Evolutionary conservation across 1,140 invertebrate species (phyloP).

Genomic region (Bombus superbus): DNA sequence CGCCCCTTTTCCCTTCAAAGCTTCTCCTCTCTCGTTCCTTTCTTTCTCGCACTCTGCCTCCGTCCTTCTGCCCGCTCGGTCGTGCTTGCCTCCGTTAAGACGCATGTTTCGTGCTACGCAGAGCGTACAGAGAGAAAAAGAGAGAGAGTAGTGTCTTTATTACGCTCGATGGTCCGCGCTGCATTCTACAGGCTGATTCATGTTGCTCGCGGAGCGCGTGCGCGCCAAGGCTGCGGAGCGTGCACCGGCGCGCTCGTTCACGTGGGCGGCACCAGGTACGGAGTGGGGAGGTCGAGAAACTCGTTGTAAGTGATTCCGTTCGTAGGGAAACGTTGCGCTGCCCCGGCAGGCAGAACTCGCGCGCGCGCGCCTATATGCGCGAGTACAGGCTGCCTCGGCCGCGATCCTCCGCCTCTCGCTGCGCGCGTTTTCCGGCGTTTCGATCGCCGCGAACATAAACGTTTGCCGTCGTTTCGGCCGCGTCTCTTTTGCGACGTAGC

Average conservation of each 20-base stretch:
- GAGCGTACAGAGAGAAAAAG: slow-evolving; percentile 57
- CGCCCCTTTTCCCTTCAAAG: slow-evolving; percentile 24
- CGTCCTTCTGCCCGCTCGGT: slow-evolving; percentile 38
- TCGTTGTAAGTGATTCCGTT: slow-evolving; percentile 44
- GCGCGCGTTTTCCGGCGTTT: background rate
- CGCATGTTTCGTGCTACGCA: slow-evolving; percentile 72
- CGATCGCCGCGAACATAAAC: background rate
- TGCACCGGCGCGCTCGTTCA: background rate
- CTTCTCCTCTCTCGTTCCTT: slow-evolving; percentile 16
- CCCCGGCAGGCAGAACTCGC: background rate
- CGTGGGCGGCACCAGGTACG: slow-evolving; percentile 27
- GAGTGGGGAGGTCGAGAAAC: slow-evolving; percentile 19
- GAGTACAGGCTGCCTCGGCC: background rate
- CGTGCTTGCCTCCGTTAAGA: slow-evolving; percentile 64
- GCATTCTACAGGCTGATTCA: slow-evolving; percentile 75
- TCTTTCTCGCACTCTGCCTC: slow-evolving; percentile 27
- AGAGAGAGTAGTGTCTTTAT: slow-evolving; percentile 74
- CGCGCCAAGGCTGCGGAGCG: background rate
- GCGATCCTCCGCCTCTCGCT: background rate
- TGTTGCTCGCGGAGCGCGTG: slow-evolving; percentile 1
- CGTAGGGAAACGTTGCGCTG: slow-evolving; percentile 22
- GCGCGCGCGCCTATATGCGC: background rate
- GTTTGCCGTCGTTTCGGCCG: background rate
- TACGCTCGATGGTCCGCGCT: slow-evolving; percentile 65
- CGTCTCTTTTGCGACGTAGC: no score